Conservation (phyloP, 2,797 vertebrate species). For the Sebastes melanostomus region DNA sequence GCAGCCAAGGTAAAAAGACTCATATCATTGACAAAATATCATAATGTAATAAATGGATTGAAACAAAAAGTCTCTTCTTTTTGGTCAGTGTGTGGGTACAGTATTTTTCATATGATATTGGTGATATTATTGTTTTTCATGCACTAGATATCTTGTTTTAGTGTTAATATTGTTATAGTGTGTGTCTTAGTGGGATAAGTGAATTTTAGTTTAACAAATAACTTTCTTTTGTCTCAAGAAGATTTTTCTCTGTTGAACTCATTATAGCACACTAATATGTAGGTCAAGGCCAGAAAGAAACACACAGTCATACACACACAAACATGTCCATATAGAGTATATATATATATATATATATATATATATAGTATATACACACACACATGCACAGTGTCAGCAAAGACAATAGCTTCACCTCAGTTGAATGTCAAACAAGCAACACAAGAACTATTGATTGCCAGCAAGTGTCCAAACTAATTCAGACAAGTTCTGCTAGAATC, state of each 20-base stretch:
- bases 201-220: background rate
- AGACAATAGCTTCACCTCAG: too few species aligned
- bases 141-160: background rate
- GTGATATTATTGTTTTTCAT: background rate
- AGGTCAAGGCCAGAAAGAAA: constrained; percentile 1
- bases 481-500: too few species aligned
- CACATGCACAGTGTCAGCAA: background rate
- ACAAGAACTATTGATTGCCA: background rate
- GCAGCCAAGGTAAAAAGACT: background rate
- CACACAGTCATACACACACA: background rate
- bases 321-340: background rate
- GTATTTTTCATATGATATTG: background rate
- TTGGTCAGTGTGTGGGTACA: background rate
- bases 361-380: background rate
- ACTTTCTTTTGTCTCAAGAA: background rate
- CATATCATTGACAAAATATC: background rate
- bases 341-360: background rate
- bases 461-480: too few species aligned
- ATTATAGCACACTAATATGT: background rate
- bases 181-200: background rate
- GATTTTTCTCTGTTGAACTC: background rate
- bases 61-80: background rate
- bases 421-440: background rate
- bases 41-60: background rate
- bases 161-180: too few species aligned